phyloP scores from a whole-genome alignment of 2,113 vertebrate species.

The Oryzias woworae region DNA sequence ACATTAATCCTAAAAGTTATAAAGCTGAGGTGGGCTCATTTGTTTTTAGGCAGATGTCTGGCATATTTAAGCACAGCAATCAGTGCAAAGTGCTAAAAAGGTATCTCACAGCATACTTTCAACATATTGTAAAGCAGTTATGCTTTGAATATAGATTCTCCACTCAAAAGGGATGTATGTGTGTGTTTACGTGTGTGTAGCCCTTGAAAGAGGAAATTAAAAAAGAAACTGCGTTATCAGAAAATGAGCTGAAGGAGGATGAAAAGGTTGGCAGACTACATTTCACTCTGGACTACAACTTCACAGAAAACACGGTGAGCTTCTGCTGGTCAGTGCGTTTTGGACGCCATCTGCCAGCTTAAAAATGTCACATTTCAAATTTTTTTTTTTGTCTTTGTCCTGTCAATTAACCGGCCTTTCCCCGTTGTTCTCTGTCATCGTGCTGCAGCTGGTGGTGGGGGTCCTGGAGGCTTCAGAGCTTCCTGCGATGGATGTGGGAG shows the following conservation, averaged over 20 bases:
- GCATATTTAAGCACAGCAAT: constrained; percentile 12
- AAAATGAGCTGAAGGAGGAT: constrained; percentile 87
- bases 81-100: not conserved
- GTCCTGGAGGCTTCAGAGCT: constrained; percentile 84
- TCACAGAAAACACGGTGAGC: constrained; percentile 90
- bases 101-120: constrained; percentile 12
- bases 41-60: constrained; percentile 9
- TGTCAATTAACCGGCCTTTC: constrained; percentile 12
- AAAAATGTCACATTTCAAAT: constrained; percentile 34
- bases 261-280: constrained; percentile 92
- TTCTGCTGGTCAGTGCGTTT: constrained; percentile 17
- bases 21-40: constrained; percentile 8
- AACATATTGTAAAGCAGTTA: constrained; percentile 11
- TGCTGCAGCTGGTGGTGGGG: constrained; percentile 75
- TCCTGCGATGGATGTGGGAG: constrained; percentile 88
- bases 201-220: constrained; percentile 81
- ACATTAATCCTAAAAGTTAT: constrained; percentile 17
- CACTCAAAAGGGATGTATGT: not conserved
- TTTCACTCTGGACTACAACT: constrained; percentile 95
- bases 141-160: not conserved
- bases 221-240: constrained; percentile 87
- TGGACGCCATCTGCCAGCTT: constrained; percentile 8
- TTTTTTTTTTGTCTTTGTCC: constrained; percentile 1
- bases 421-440: constrained; percentile 4
- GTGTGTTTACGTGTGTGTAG: constrained; percentile 64